phyloP scores from a whole-genome alignment of 2,797 vertebrate genomes.

The Muraenolepis orangiensis region DNA sequence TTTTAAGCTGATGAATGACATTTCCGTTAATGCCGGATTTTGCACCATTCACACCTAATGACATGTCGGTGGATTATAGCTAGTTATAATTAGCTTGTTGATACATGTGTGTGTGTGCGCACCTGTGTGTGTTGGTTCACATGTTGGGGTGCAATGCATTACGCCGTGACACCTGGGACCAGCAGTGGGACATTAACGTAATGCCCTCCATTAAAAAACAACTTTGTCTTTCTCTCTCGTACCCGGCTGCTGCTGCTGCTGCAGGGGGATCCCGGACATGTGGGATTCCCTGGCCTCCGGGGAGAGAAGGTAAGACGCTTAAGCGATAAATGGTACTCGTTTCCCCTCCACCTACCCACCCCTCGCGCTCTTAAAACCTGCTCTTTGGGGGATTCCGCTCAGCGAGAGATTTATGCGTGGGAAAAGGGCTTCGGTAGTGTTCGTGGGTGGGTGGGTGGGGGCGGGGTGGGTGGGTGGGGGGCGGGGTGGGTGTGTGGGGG shows the following conservation, averaged over 20 bases:
- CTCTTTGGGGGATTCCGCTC: constrained; percentile 44
- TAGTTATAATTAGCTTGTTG: background rate
- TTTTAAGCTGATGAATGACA: background rate
- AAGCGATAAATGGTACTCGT: constrained; percentile 22
- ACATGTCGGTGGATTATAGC: background rate
- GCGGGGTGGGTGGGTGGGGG: too few relatives aligned
- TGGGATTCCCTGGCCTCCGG: constrained; percentile 73
- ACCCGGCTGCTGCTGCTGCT: background rate
- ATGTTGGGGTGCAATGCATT: background rate
- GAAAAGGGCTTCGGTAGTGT: constrained; percentile 45
- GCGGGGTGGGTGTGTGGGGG: too few relatives aligned
- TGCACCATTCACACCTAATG: background rate
- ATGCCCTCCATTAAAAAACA: constrained; percentile 33
- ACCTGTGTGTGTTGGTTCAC: background rate
- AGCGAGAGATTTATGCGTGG: constrained; percentile 48
- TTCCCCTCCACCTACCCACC: background rate
- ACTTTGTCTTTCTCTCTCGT: constrained; percentile 18
- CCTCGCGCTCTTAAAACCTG: constrained; percentile 33
- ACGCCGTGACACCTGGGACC: constrained; percentile 11
- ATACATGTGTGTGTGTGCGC: background rate
- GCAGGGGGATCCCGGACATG: constrained; percentile 70
- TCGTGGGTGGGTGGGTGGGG: too few relatives aligned
- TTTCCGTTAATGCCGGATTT: background rate
- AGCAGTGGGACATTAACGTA: background rate
- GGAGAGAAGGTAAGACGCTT: constrained; percentile 81